A percentile compares a stretch with the other conserved stretches of the same genome.
phyloP scores from a whole-genome alignment of 2,888 invertebrate genomes.

The Epistrophe eligans region DNA sequence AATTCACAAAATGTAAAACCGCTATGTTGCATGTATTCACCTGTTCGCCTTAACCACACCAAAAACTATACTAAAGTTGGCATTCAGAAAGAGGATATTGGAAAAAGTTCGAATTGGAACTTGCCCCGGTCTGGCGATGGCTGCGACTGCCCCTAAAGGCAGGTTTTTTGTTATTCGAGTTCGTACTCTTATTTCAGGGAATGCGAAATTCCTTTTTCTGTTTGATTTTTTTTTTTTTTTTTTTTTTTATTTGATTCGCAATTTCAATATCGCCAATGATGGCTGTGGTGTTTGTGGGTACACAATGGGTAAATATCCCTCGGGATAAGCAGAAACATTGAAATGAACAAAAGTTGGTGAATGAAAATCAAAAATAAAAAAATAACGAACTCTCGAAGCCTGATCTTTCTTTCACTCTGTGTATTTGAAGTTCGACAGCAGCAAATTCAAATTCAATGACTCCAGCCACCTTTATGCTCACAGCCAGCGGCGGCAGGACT shows the following conservation, averaged over 20 bases:
- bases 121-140: slow-evolving; percentile 24
- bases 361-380: slow-evolving; percentile 19
- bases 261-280: slow-evolving; percentile 69
- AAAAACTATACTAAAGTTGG: slow-evolving; percentile 47
- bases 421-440: slow-evolving; percentile 59
- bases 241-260: slow-evolving; percentile 43
- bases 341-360: slow-evolving; percentile 67
- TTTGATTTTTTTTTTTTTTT: slow-evolving; percentile 16
- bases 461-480: slow-evolving; percentile 14
- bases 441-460: slow-evolving; percentile 73
- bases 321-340: slow-evolving; percentile 72
- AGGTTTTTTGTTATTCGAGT: slow-evolving; percentile 21
- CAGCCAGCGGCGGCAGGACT: not conserved
- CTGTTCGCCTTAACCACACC: slow-evolving; percentile 58
- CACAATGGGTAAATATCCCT: slow-evolving; percentile 73
- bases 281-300: slow-evolving; percentile 67
- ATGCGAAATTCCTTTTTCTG: not conserved
- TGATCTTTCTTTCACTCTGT: slow-evolving; percentile 25
- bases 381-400: slow-evolving; percentile 31
- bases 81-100: slow-evolving; percentile 61
- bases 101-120: slow-evolving; percentile 69
- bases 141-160: slow-evolving; percentile 20
- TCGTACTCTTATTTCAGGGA: slow-evolving; percentile 29
- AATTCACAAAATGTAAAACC: slow-evolving; percentile 57
- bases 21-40: slow-evolving; percentile 65